Conservation (phyloP, 2,797 vertebrate genomes). For the Picus viridis region DNA sequence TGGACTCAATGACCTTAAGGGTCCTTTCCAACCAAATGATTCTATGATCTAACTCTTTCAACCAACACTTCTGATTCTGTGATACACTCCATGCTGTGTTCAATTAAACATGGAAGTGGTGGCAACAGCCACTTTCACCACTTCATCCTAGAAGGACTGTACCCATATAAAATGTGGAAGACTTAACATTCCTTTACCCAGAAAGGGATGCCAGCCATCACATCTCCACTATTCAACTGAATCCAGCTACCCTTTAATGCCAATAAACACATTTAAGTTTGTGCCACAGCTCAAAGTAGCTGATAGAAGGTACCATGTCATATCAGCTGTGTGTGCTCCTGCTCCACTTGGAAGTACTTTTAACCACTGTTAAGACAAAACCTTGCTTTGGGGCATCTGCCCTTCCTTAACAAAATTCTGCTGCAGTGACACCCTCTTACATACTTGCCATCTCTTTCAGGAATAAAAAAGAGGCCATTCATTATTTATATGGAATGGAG, state of each 20-base stretch:
- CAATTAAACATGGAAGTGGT: not conserved
- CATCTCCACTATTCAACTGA: not conserved
- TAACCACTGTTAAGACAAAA: not conserved
- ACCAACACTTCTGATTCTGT: not conserved
- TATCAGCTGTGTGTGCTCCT: not conserved
- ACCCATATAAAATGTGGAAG: not conserved
- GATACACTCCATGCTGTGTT: not conserved
- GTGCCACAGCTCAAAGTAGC: not conserved
- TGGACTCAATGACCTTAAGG: not conserved
- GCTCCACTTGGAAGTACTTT: not conserved
- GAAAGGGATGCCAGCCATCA: not conserved
- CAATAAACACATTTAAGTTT: not conserved
- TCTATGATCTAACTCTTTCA: not conserved
- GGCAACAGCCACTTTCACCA: not conserved
- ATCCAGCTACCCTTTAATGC: not conserved
- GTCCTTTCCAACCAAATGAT: not conserved
- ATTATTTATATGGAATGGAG: constrained; percentile 2
- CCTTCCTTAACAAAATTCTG: not conserved
- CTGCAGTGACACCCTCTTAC: not conserved
- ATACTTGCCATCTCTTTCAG: not conserved
- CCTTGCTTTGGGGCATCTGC: not conserved
- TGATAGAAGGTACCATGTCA: not conserved
- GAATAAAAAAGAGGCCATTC: not conserved
- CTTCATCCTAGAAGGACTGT: not conserved
- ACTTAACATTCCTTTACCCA: not conserved